Percentiles rank a stretch among this genome's conserved stretches.
phyloP scores from a whole-genome alignment of 2,888 invertebrate genomes.

The Stenolophus ochropezus region DNA sequence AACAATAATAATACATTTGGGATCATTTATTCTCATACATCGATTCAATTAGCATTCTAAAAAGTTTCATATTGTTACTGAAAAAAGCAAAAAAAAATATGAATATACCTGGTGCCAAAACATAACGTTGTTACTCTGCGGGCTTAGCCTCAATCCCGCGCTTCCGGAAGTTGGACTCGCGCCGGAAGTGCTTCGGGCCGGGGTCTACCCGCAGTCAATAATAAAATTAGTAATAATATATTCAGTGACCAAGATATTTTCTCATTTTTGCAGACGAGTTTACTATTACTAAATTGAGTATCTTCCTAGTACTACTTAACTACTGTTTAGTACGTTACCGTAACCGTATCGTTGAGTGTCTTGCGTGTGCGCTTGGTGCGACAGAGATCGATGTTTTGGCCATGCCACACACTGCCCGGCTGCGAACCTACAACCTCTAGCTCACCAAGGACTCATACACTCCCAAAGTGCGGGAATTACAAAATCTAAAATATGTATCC shows the following conservation, averaged over 20 bases:
- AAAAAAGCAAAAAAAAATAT: constrained; percentile 61
- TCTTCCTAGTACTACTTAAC: constrained; percentile 59
- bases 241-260: constrained; percentile 60
- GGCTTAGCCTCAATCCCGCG: neutral
- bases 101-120: constrained; percentile 72
- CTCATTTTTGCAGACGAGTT: constrained; percentile 56
- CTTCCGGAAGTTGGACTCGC: neutral
- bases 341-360: constrained; percentile 53
- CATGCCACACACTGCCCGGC: constrained; percentile 15
- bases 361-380: constrained; percentile 42
- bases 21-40: constrained; percentile 69
- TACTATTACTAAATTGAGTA: constrained; percentile 57
- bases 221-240: constrained; percentile 60
- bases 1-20: constrained; percentile 60
- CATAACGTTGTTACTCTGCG: constrained; percentile 60
- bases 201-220: constrained; percentile 50
- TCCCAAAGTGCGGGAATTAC: too few relatives aligned
- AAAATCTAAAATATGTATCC: too few relatives aligned
- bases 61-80: constrained; percentile 68
- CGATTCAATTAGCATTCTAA: constrained; percentile 72
- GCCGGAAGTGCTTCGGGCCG: neutral
- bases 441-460: neutral
- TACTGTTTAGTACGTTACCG: constrained; percentile 55
- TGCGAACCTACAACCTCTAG: constrained; percentile 3
- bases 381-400: constrained; percentile 40